Evolutionary conservation across 1,140 invertebrate genomes (phyloP), one percentile per base, ranked within the genome.

Genomic region (Octopus sinensis): DNA sequence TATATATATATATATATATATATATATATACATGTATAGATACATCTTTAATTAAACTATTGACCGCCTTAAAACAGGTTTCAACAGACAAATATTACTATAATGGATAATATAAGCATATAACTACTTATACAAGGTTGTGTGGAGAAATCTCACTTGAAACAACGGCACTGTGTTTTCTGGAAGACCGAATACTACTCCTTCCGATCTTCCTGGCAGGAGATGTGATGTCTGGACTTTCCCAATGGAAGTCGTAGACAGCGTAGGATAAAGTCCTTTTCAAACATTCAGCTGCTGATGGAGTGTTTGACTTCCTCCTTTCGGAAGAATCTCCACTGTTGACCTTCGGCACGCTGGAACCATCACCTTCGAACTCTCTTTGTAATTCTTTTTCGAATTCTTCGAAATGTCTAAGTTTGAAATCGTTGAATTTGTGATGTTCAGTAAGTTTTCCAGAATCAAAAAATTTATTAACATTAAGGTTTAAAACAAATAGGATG

Each of bases 361-460:
- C 80, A 78, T 84, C 76, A n/a, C n/a, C n/a, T n/a, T n/a, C n/a
- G n/a, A n/a, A n/a, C n/a, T n/a, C n/a, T n/a, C n/a, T n/a, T n/a
- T n/a, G n/a, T 62, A 84, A 7, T 80, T 86, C 84, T 76, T 83
- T 85, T 83, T 88, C 87, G 82, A 88, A 88, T 71, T 87, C 85
- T 83, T 87, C 84, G 82, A 87, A 88, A 71, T 84, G 77, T 81
- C 81, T 84, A 6, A 86, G 52, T 71, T 84, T 88, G 75, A 86
- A 87, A 30, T 86, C 85, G 73, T 82, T 84, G 4, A 88, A 81
- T 51, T 68, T 78, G 73, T 77, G 75, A 68, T 80, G 79, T 56
- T 84, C 81, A 43, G 79, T 80, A 51, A 77, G 80, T 51, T 52
- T 10, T 52, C 79, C 75, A 68, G 83, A 85, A 81, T 82, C 80